Evolutionary conservation across 2,888 invertebrate genomes (phyloP).

Genomic region (Eurytoma californica): DNA sequence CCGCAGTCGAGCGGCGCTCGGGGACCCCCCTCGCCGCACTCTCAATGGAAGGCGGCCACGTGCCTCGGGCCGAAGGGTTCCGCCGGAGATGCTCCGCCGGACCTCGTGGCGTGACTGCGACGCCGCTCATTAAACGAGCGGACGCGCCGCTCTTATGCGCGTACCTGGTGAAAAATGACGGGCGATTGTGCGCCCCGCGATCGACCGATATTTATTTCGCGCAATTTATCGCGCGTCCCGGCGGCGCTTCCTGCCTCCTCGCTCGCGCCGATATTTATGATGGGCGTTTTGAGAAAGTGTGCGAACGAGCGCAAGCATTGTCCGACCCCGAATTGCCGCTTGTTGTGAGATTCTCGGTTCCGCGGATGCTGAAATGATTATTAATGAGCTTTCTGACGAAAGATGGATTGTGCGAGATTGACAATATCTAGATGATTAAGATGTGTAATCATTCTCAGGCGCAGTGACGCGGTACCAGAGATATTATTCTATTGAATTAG

Average conservation of each 20-base stretch:
- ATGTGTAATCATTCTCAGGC: too few relatives aligned
- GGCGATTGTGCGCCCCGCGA: background rate
- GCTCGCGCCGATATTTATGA: background rate
- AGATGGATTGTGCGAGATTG: too few relatives aligned
- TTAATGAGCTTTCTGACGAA: slow-evolving; percentile 11
- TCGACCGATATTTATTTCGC: slow-evolving; percentile 36
- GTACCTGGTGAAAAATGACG: slow-evolving; percentile 52
- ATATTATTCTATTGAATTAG: too few relatives aligned
- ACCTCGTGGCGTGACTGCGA: slow-evolving; percentile 67
- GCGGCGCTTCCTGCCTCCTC: background rate
- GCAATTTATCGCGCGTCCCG: slow-evolving; percentile 33
- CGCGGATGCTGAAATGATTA: slow-evolving; percentile 26
- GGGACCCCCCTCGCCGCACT: slow-evolving; percentile 59
- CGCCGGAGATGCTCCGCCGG: slow-evolving; percentile 51
- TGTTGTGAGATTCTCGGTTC: slow-evolving; percentile 14
- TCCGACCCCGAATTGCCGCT: slow-evolving; percentile 1
- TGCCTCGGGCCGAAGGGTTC: slow-evolving; percentile 61
- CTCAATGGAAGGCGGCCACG: slow-evolving; percentile 70
- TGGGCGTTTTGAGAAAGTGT: background rate
- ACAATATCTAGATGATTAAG: too few relatives aligned
- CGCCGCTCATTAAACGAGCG: slow-evolving; percentile 56
- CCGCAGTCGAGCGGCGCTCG: too few relatives aligned
- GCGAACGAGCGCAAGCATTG: background rate
- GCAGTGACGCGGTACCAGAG: too few relatives aligned
- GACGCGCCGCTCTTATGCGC: background rate